These are phyloP conservation scores for Sebastolobus alascanus DNA, from an alignment of 2,797 vertebrate genomes.

Conservation along the genomic window DNA sequence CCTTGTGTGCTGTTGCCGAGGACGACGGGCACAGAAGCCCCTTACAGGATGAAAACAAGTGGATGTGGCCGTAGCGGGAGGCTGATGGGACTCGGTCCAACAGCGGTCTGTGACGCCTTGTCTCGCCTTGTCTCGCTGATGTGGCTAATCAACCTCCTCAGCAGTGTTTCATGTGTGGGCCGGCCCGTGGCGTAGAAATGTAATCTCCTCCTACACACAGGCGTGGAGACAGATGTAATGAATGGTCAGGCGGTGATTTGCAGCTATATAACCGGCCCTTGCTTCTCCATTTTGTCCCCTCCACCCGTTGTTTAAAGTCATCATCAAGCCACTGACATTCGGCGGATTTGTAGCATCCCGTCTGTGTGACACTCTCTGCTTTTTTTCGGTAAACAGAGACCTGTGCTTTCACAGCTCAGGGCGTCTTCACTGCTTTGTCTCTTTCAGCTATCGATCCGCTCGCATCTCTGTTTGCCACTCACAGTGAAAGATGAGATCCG, in stretches of 20 bases:
- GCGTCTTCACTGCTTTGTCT: slow-evolving; percentile 40
- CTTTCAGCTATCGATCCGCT: slow-evolving; percentile 45
- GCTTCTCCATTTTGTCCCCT: slow-evolving; percentile 4
- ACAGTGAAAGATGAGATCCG: slow-evolving; percentile 58
- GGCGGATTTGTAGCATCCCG: slow-evolving; percentile 31
- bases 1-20: not conserved
- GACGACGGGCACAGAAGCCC: slow-evolving; percentile 8
- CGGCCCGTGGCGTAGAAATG: slow-evolving; percentile 30
- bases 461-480: slow-evolving; percentile 33
- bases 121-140: slow-evolving; percentile 46
- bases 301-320: slow-evolving; percentile 42
- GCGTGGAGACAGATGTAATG: slow-evolving; percentile 25
- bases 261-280: slow-evolving; percentile 1
- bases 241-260: slow-evolving; percentile 49
- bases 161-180: slow-evolving; percentile 46
- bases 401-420: slow-evolving; percentile 23
- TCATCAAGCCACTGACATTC: slow-evolving; percentile 15
- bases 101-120: slow-evolving; percentile 24
- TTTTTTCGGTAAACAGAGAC: slow-evolving; percentile 25
- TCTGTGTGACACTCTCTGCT: not conserved
- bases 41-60: slow-evolving; percentile 35
- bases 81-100: slow-evolving; percentile 50
- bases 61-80: slow-evolving; percentile 33
- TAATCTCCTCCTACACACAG: slow-evolving; percentile 45
- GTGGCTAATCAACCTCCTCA: slow-evolving; percentile 56